Evolutionary conservation across 2,888 invertebrate genomes (phyloP), one percentile per base, ranked within the genome.

Genomic region (Drosophila nr. medialis): DNA sequence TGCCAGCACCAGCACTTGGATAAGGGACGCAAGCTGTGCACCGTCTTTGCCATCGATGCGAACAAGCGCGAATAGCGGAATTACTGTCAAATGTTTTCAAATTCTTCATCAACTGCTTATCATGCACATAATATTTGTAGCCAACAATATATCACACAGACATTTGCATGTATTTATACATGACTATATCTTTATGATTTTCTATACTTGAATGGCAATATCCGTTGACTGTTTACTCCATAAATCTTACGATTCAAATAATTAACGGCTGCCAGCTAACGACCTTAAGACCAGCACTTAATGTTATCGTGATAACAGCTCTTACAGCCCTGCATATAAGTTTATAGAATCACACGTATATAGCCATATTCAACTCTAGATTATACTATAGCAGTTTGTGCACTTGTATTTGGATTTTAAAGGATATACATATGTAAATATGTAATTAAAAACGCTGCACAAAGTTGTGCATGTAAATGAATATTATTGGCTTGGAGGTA

Each of bases 231-330:
- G 79, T 71, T 79, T 74, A 66, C 60, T 63, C 63, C 40, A 76
- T 64, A 77, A 68, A 60, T 62, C 68, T 83, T 77, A 77, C 71
- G 74, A 81, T 66, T 54, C 64, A 65, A 75, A 81, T 75, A 84
- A 77, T 78, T 74, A 78, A 45, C 40, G 36, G 38, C 53, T 45
- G 49, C 34, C 59, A n/a, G n/a, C n/a, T n/a, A n/a, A n/a, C n/a
- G n/a, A n/a, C n/a, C n/a, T n/a, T n/a, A n/a, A n/a, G n/a, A n/a
- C n/a, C n/a, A n/a, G n/a, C n/a, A n/a, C n/a, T n/a, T 24, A n/a
- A 34, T 34, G 32, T 24, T 58, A 32, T 63, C 48, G 59, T 59
- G 18, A 49, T 15, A 49, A 29, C 27, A 21, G 42, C 13, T 45
- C 15, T 45, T 24, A 45, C 2, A 45, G 45, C 13, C 36, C 15